A percentile compares a stretch with the other conserved stretches of the same genome.
phyloP scores from a whole-genome alignment of 2,113 vertebrate species.

The Beaufortia kweichowensis region DNA sequence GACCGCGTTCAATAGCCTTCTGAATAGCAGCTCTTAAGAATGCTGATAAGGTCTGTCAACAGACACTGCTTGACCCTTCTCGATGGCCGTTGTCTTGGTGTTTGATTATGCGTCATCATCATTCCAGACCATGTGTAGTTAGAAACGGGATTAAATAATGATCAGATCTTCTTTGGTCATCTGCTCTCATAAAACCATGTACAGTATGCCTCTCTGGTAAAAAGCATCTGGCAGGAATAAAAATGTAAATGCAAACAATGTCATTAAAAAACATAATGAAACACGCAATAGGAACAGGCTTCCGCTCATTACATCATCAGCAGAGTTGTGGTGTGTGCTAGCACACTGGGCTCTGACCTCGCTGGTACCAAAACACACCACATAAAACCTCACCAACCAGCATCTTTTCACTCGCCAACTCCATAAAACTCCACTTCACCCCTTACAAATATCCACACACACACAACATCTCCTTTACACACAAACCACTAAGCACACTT shows the following conservation, averaged over 20 bases:
- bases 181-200: neutral
- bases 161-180: neutral
- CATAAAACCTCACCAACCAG: slow-evolving; percentile 48
- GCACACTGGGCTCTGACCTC: slow-evolving; percentile 28
- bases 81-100: slow-evolving; percentile 6
- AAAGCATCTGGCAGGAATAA: slow-evolving; percentile 2
- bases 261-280: slow-evolving; percentile 17
- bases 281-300: neutral
- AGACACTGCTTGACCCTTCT: slow-evolving; percentile 6
- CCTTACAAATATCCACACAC: slow-evolving; percentile 24
- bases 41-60: slow-evolving; percentile 30
- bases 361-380: slow-evolving; percentile 42
- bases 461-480: neutral
- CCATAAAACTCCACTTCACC: slow-evolving; percentile 57
- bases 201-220: neutral
- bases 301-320: slow-evolving; percentile 29
- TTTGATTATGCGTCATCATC: slow-evolving; percentile 27
- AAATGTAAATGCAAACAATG: slow-evolving; percentile 26
- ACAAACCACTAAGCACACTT: slow-evolving; percentile 44
- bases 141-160: neutral
- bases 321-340: slow-evolving; percentile 27
- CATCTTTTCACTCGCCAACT: slow-evolving; percentile 42
- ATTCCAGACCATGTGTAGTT: slow-evolving; percentile 10
- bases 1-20: neutral
- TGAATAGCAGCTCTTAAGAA: slow-evolving; percentile 32